Evolutionary conservation across 2,113 vertebrate species (phyloP), one percentile per base, ranked within the genome.

Genomic region (Clupea harengus): DNA sequence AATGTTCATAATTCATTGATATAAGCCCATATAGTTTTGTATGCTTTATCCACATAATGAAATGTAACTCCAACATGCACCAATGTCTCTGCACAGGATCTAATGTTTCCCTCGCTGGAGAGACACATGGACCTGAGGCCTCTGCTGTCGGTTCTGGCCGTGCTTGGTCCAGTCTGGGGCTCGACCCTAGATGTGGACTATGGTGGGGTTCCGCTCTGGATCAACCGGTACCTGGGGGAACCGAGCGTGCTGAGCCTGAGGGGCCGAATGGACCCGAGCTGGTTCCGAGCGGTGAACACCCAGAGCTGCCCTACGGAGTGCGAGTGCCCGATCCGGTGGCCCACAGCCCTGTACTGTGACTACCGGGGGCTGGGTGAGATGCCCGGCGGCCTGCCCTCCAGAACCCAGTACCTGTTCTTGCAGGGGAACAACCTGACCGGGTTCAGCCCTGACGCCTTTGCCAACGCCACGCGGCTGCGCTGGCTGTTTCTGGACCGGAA

Each of bases 401-500:
- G 83, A 86, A 93, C 92, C 9, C 90, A 95, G 15, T 95, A 95
- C 90, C 86, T 96, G 1, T 96, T 95, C 87, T 88, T 96, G 3
- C 90, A 96, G 92, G 87, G 89, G n/a, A 95, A 95, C 93, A 92
- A 90, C 87, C 91, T 95, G 86, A 92, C 90, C 0, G 87, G 87
- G 46, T 84, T 96, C 45, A 82, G 89, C 0, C 88, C 90, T 0
- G 86, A 87, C 1, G 11, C 46, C 6, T 90, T 95, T 82, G 52
- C 85, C 88, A 95, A 95, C 81, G 15, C 88, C 47, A 92, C 93
- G 0, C 88, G 84, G n/a, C 88, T 95, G 3, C 93, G 90, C 18
- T 95, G 94, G 95, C 92, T 95, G 64, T 92, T 96, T 83, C 64
- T 96, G 90, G 95, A 96, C 89, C 90, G 86, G 75, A 96, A 95